phyloP scores from a whole-genome alignment of 2,888 invertebrate genomes.

The Pollenia labialis region DNA sequence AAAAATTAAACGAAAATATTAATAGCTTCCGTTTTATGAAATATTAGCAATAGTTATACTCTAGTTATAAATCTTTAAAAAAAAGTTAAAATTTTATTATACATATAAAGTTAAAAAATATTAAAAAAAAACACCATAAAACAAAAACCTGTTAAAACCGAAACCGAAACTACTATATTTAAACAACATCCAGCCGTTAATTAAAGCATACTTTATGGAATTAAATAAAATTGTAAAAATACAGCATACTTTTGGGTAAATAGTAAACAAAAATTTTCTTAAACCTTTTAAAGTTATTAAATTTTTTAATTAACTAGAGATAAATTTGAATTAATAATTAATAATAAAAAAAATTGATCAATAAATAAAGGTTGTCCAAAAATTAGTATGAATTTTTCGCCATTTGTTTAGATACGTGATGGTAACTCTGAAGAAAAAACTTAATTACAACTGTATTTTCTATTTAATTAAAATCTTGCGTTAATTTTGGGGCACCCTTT shows the following conservation, averaged over 20 bases:
- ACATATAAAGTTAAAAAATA: background rate
- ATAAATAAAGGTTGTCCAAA: too few species aligned
- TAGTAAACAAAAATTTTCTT: background rate
- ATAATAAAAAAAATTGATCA: too few species aligned
- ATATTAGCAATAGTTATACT: background rate
- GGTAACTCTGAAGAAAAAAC: too few species aligned
- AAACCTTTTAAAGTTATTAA: background rate
- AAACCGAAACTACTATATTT: background rate
- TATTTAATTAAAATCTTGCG: too few species aligned
- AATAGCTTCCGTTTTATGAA: slow-evolving; percentile 6
- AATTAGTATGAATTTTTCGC: too few species aligned
- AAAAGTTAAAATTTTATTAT: background rate
- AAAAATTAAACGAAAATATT: background rate
- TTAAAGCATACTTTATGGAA: slow-evolving; percentile 40
- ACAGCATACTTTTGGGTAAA: slow-evolving; percentile 52
- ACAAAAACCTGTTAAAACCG: background rate
- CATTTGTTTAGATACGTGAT: too few species aligned
- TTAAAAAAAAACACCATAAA: background rate
- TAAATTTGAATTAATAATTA: too few species aligned
- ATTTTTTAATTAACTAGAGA: background rate
- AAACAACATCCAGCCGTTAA: background rate
- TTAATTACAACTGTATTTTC: too few species aligned
- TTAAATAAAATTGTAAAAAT: background rate
- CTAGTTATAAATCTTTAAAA: background rate
- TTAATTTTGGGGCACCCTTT: too few species aligned